phyloP scores from a whole-genome alignment of 2,113 vertebrate species.

The Gadus macrocephalus region DNA sequence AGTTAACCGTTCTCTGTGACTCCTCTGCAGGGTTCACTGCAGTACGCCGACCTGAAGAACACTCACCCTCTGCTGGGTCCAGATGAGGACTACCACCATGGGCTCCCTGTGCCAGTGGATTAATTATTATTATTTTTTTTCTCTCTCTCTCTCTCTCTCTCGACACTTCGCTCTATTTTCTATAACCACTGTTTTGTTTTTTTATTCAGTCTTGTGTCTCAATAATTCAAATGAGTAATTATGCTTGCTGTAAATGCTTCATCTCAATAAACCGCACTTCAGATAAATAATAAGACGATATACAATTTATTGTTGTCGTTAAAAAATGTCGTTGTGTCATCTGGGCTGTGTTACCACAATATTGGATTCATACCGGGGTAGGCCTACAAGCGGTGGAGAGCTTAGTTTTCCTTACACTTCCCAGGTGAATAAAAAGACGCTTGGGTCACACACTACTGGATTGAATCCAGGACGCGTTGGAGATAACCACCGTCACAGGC shows the following conservation, averaged over 20 bases:
- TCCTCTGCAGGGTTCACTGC: slow-evolving; percentile 58
- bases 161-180: too few species aligned
- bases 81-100: slow-evolving; percentile 39
- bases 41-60: slow-evolving; percentile 63
- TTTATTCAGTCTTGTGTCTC: too few species aligned
- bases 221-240: too few species aligned
- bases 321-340: too few species aligned
- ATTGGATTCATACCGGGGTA: too few species aligned
- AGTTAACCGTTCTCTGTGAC: neutral
- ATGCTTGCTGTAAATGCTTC: too few species aligned
- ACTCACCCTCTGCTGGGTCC: slow-evolving; percentile 23
- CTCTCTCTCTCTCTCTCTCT: neutral
- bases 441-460: neutral
- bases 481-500: neutral
- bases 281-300: too few species aligned
- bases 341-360: too few species aligned
- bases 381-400: too few species aligned
- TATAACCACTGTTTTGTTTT: too few species aligned
- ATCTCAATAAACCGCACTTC: too few species aligned
- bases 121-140: slow-evolving; percentile 9
- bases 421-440: neutral
- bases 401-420: neutral
- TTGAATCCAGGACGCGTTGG: neutral
- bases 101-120: slow-evolving; percentile 57
- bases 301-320: too few species aligned